phyloP scores from a whole-genome alignment of 53 echinoderm and acorn worm genomes.

The Holothuria leucospilota region DNA sequence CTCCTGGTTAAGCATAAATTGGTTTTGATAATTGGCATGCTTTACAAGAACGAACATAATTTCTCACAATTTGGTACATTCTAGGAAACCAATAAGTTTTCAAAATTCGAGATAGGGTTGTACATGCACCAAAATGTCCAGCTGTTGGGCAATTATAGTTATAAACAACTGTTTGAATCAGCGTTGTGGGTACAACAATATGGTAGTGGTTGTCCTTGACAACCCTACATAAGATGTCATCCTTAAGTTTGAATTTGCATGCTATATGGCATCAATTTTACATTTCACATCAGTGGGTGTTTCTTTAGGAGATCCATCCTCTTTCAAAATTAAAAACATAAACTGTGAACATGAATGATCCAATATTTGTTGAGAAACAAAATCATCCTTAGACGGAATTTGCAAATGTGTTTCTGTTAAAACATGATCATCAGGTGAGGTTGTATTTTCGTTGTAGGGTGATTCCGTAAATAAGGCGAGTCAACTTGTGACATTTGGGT shows the following conservation, averaged over 20 bases:
- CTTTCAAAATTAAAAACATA: neutral
- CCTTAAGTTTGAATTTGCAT: neutral
- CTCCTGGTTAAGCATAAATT: neutral
- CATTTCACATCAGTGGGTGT: neutral
- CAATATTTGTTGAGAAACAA: slow-evolving; percentile 8
- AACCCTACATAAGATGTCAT: neutral
- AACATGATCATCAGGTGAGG: slow-evolving; percentile 33
- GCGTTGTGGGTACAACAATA: slow-evolving; percentile 6
- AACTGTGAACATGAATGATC: slow-evolving; percentile 13
- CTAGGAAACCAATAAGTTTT: slow-evolving; percentile 22
- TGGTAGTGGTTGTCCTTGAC: neutral
- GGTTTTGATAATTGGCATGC: slow-evolving; percentile 23
- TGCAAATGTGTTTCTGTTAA: neutral
- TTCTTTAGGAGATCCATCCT: neutral
- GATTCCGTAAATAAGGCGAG: no score
- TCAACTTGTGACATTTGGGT: no score
- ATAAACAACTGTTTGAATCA: slow-evolving; percentile 5
- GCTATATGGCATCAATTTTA: neutral
- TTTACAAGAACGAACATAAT: slow-evolving; percentile 32
- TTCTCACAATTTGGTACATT: slow-evolving; percentile 21
- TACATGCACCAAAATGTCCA: slow-evolving; percentile 17
- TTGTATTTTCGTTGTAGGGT: no score
- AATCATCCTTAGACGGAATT: slow-evolving; percentile 26
- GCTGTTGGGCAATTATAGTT: slow-evolving; percentile 3
- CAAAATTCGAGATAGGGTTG: neutral